Evolutionary conservation across 1,140 invertebrate genomes (phyloP), one percentile per base, ranked within the genome.

Genomic region (Eueides isabella): DNA sequence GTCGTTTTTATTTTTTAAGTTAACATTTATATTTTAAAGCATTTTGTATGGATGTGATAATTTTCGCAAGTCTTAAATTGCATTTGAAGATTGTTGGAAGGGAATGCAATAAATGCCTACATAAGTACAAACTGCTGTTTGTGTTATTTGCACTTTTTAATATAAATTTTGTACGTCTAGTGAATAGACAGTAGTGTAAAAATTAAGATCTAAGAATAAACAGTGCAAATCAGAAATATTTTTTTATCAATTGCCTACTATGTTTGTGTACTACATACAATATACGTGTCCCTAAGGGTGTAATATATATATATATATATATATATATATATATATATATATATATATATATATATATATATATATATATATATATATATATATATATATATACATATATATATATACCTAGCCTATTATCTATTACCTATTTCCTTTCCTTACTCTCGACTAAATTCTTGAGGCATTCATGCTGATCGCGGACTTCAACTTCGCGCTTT

Each of bases 201-300:
- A 79, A 78, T 78, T 77, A 23, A 69, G 26, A 80, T 75, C 78
- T 83, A 83, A 81, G 72, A 83, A 85, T 85, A 87, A 89, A 89
- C 81, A 84, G 81, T 87, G 83, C 81, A 84, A 88, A 80, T 72
- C 48, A 61, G 7, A 66, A 12, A 28, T 16, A 19, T 5, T 66
- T 7, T 26, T 23, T 31, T 55, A 16, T 48, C 30, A 48, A 48
- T 12, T 67, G 23, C n/a, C 23, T 44, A 7, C 41, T 14, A 38
- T 38, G 5, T 38, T 38, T 14, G 35, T 16, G 35, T 38, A 38
- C 16, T 3, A 38, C 3, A 38, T 14, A 14, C n/a, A n/a, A n/a
- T n/a, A n/a, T n/a, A n/a, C n/a, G n/a, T n/a, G n/a, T n/a, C n/a
- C n/a, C n/a, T n/a, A n/a, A n/a, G n/a, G n/a, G n/a, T n/a, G n/a